These are phyloP conservation scores for Atherinosoma microstoma DNA, from an alignment of 2,797 vertebrate genomes.

Conservation along the genomic window DNA sequence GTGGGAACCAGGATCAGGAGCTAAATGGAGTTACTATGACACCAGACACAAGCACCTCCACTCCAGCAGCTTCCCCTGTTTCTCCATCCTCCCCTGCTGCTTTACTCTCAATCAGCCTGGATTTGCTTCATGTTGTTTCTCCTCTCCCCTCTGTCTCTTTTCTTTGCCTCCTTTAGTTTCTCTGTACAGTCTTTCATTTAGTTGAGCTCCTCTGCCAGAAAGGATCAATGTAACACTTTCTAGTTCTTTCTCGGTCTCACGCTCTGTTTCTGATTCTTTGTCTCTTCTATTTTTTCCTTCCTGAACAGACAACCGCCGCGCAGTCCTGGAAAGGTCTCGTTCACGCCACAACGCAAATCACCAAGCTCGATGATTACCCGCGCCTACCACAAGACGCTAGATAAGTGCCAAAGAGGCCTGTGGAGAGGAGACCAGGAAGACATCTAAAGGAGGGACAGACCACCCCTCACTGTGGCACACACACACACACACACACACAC, in stretches of 20 bases:
- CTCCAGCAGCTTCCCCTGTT: conserved; percentile 84
- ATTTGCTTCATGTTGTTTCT: conserved; percentile 53
- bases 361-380: conserved; percentile 88
- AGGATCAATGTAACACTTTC: conserved; percentile 64
- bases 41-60: conserved; percentile 80
- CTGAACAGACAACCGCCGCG: conserved; percentile 91
- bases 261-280: conserved; percentile 28
- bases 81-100: conserved; percentile 71
- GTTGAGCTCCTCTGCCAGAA: conserved; percentile 37
- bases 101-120: conserved; percentile 55
- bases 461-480: conserved; percentile 43
- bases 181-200: conserved; percentile 57
- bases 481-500: conserved; percentile 14
- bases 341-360: conserved; percentile 92
- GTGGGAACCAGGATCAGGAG: conserved; percentile 77
- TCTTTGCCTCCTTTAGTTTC: conserved; percentile 61
- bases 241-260: conserved; percentile 73
- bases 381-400: conserved; percentile 74
- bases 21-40: conserved; percentile 82
- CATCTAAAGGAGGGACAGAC: conserved; percentile 53
- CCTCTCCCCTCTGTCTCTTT: conserved; percentile 30
- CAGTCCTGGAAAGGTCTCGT: conserved; percentile 94
- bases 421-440: conserved; percentile 63
- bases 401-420: conserved; percentile 89
- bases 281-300: background rate